Base-by-base conservation (phyloP, 2,888 invertebrate genomes). In the Carcina quercana region DNA sequence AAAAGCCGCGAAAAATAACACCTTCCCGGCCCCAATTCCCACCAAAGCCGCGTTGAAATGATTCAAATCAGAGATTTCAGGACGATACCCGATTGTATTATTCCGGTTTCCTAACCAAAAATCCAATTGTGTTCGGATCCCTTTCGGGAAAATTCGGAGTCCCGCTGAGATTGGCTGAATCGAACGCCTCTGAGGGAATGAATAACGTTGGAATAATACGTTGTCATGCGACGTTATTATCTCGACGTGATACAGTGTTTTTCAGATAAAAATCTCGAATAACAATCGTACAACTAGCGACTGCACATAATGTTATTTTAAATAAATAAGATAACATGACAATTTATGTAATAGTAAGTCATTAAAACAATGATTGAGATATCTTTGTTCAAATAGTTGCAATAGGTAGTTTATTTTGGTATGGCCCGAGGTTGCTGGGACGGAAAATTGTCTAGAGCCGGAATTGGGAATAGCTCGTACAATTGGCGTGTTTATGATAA, bases 11-110 rank as follows among this genome's bases (percentile, higher is more conserved):
- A 45, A 53, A 59, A 66, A 68, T 62, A 67, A 63, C 71, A 69
- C 72, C 69, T 71, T 62, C 59, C 58, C 64, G 45, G 53, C 56
- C 64, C 68, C 71, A 68, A 73, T 73, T 68, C 78, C 67, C 69
- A 62, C 65, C 60, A 72, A 76, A 76, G 72, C 78, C 68, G 62
- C 60, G 64, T 59, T 68, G 69, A 71, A 72, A 69, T 66, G 80
- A 82, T 83, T 82, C 78, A 78, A 82, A 80, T 79, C 80, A 67
- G 73, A 80, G 82, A 80, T 82, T 79, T 78, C 73, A 73, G 72
- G 69, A 75, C 72, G 72, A 79, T 78, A 78, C 71, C 78, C 78
- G 72, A 62, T 78, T 79, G 74, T 80, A 80, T 83, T 83, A 83
- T 83, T 83, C 82, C 82, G 76, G 76, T 75, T 76, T 79, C 62